These are phyloP conservation scores for Tachycineta bicolor DNA, from an alignment of 2,113 vertebrate genomes.

Conservation along the genomic window DNA sequence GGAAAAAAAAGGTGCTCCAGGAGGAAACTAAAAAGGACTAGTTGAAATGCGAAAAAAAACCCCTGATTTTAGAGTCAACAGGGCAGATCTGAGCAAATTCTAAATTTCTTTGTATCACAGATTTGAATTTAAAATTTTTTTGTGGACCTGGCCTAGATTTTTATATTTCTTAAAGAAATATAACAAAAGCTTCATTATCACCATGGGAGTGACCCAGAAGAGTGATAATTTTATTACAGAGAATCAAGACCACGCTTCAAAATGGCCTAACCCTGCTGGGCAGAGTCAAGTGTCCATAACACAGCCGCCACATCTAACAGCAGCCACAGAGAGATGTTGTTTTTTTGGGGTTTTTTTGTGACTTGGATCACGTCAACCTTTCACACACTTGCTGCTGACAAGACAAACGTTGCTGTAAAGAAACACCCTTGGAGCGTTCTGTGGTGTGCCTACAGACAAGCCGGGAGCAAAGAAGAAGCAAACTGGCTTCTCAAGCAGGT, in stretches of 20 bases:
- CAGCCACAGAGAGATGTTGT: not conserved
- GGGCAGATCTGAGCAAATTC: not conserved
- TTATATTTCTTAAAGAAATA: not conserved
- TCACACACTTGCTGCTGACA: not conserved
- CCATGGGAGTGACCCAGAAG: not conserved
- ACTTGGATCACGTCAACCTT: not conserved
- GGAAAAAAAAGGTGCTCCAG: not conserved
- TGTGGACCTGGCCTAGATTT: not conserved
- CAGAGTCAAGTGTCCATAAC: not conserved
- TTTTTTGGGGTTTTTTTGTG: not conserved
- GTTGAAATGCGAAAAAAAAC: not conserved
- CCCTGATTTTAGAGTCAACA: not conserved
- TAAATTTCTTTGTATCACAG: not conserved
- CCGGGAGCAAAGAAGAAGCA: fast-evolving
- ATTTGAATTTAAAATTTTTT: not conserved
- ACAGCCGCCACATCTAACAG: fast-evolving
- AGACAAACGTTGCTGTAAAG: not conserved
- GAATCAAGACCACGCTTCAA: not conserved
- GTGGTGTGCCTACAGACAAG: fast-evolving
- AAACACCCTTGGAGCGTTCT: fast-evolving
- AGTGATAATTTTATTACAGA: not conserved
- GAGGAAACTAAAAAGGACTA: not conserved
- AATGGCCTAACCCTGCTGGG: not conserved
- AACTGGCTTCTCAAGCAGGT: not conserved
- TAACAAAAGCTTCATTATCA: not conserved